These are phyloP conservation scores for Macrosteles quadrilineatus DNA, from an alignment of 1,140 invertebrate genomes.

Conservation along the genomic window DNA sequence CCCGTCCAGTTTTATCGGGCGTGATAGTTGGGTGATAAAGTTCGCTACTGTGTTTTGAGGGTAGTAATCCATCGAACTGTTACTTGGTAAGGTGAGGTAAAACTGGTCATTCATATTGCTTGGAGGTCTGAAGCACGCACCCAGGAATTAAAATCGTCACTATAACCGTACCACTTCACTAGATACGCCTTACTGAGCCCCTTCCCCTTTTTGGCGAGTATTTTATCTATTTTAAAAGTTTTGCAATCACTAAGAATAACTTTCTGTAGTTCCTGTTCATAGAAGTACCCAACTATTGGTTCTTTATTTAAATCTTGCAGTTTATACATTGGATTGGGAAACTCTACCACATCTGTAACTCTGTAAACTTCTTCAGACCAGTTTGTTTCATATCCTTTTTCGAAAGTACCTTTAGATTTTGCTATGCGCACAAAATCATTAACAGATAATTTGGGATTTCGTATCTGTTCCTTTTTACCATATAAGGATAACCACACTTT, in stretches of 20 bases:
- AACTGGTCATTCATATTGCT: background rate
- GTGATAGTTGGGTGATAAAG: background rate
- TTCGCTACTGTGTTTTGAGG: background rate
- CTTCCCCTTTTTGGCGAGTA: background rate
- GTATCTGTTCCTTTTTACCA: background rate
- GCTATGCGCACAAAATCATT: background rate
- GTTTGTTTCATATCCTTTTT: background rate
- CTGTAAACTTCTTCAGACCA: background rate
- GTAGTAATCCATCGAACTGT: background rate
- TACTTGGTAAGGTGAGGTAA: background rate
- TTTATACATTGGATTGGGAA: background rate
- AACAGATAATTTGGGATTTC: background rate
- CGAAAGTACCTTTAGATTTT: background rate
- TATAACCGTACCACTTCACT: background rate
- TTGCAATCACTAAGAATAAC: background rate
- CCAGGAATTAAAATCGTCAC: background rate
- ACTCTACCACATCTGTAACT: background rate
- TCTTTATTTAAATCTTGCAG: background rate
- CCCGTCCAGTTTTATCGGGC: background rate
- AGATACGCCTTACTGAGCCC: background rate
- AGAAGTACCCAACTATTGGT: background rate
- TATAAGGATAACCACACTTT: background rate
- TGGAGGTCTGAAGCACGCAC: background rate
- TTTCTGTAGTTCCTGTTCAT: conserved; percentile 2
- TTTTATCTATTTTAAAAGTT: background rate